These are phyloP conservation scores for Pimpla rufipes DNA, from an alignment of 2,888 invertebrate species.

Conservation along the genomic window DNA sequence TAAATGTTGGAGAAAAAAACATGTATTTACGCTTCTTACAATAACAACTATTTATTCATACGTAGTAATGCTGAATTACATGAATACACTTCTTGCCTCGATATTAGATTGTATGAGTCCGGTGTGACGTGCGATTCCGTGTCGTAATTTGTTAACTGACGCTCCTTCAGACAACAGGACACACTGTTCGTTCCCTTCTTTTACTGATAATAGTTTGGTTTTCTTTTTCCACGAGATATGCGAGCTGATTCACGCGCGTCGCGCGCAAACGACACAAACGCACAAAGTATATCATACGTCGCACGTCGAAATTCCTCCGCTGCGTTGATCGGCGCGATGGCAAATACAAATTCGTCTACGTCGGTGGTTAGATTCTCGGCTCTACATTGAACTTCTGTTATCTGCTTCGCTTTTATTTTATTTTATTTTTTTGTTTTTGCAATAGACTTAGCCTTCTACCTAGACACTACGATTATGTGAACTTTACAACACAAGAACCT, in stretches of 20 bases:
- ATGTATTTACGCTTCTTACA: constrained; percentile 77
- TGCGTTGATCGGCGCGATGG: constrained; percentile 77
- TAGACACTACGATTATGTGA: constrained; percentile 85
- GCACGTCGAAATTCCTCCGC: constrained; percentile 58
- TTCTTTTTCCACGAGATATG: too few species aligned
- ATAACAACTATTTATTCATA: constrained; percentile 86
- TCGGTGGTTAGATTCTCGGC: constrained; percentile 83
- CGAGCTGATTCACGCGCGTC: constrained; percentile 55
- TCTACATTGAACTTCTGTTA: constrained; percentile 61
- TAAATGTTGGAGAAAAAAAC: constrained; percentile 11
- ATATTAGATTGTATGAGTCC: constrained; percentile 83
- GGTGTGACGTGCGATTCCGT: constrained; percentile 71
- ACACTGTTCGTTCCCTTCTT: constrained; percentile 45
- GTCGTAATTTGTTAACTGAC: constrained; percentile 51
- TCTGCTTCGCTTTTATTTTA: constrained; percentile 77
- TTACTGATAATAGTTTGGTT: constrained; percentile 46
- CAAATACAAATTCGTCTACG: constrained; percentile 82
- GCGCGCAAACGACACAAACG: constrained; percentile 49
- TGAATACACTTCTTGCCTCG: constrained; percentile 85
- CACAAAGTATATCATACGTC: constrained; percentile 38
- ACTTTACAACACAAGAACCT: constrained; percentile 85
- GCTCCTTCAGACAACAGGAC: constrained; percentile 49
- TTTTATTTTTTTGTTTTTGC: constrained; percentile 77
- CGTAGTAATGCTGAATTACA: constrained; percentile 85
- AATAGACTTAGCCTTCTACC: constrained; percentile 82